Evolutionary conservation across 2,888 invertebrate species (phyloP).

Genomic region (Ceraclea dissimilis): DNA sequence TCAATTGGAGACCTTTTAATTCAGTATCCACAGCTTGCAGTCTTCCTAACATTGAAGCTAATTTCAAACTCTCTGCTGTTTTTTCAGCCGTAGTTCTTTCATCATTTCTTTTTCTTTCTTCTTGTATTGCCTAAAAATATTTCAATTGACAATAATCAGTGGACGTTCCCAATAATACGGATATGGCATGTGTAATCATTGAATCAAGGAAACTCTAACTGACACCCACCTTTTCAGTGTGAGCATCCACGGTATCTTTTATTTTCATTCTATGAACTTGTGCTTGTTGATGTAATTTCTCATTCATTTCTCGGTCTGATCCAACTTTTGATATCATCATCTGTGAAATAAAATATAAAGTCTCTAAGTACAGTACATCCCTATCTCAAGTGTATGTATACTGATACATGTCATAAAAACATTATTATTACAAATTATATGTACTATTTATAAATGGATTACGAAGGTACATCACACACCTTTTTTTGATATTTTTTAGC

Average conservation of each 20-base stretch:
- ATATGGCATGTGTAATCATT: not conserved
- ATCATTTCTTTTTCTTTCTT: not conserved
- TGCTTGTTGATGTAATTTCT: not conserved
- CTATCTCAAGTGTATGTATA: no score
- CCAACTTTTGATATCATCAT: not conserved
- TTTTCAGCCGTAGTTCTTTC: not conserved
- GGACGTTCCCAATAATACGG: no score
- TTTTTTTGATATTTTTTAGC: not conserved
- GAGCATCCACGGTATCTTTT: not conserved
- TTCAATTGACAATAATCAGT: no score
- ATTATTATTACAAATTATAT: no score
- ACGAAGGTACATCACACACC: not conserved
- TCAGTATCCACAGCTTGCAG: not conserved
- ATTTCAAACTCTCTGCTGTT: not conserved
- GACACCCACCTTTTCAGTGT: not conserved
- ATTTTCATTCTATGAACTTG: not conserved
- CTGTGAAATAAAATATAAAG: not conserved
- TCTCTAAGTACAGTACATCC: no score
- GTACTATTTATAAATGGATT: no score
- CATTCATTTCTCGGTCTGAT: slow-evolving; percentile 1
- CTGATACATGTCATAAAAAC: no score
- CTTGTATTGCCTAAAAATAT: not conserved
- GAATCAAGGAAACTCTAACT: not conserved
- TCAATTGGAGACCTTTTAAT: not conserved
- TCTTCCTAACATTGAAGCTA: not conserved